Evolutionary conservation across 2,113 vertebrate species (phyloP), one percentile per base, ranked within the genome.

Genomic region (Carlito syrichta): DNA sequence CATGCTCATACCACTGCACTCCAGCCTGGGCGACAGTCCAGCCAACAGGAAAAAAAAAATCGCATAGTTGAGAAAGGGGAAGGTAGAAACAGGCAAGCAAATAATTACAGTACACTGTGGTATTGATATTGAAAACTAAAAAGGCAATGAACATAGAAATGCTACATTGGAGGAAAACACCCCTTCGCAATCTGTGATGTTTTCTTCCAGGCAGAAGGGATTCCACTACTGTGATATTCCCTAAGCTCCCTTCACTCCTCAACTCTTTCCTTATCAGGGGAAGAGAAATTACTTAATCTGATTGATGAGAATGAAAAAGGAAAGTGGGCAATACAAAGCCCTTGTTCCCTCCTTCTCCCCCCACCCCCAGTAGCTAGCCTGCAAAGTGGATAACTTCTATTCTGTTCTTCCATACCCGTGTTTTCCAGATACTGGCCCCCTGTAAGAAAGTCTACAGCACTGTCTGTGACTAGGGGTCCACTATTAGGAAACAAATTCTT

Each of bases 61-160:
- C 32, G 16, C 6, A 32, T 22, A 69, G 14, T 27, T 86, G 40
- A 95, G 48, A 45, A 91, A 97, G 62, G 20, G 19, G 76, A 48
- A 95, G 17, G 35, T 8, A 73, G 68, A 95, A 52, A 82, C 38
- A 91, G 56, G 86, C 50, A 95, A 74, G 43, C 71, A 91, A 95
- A 87, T 73, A 56, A 94, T 88, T 93, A 73, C 0, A 48, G 32
- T 77, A 50, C 8, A 86, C 71, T 63, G 25, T 52, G 45, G 27
- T 43, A 86, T 5, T 89, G 60, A 77, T 58, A 73, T 12, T 77
- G n/a, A 38, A 48, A 95, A 92, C 8, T 40, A 62, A 77, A 87
- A 84, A 76, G 48, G 54, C 66, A 73, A 91, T 88, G 66, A 77
- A 50, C 73, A 85, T 40, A 77, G 19, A 14, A 22, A 56, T n/a